Evolutionary conservation across 2,797 vertebrate species (phyloP).

Genomic region (Catharus ustulatus): DNA sequence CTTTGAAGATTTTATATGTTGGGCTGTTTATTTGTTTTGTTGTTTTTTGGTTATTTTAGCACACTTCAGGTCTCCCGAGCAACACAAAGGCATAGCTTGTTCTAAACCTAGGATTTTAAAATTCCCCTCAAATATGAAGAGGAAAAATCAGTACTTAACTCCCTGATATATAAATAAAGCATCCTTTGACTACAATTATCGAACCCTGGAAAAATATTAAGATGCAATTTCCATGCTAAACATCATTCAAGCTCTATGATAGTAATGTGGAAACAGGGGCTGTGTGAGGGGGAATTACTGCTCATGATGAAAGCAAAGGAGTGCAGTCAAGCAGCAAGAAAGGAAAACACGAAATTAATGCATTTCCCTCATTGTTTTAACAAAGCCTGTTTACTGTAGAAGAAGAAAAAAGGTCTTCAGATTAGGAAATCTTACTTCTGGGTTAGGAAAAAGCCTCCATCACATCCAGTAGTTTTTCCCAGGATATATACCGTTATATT

Average conservation of each 20-base stretch:
- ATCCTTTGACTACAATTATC: constrained; percentile 12
- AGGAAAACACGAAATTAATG: neutral
- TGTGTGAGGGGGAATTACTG: neutral
- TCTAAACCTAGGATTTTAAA: neutral
- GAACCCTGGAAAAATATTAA: neutral
- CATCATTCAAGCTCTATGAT: neutral
- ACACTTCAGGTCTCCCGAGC: neutral
- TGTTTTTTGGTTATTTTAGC: neutral
- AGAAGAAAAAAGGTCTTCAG: neutral
- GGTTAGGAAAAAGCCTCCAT: neutral
- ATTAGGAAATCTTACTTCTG: neutral
- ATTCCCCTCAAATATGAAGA: neutral
- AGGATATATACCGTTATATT: neutral
- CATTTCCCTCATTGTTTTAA: neutral
- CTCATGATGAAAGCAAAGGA: neutral
- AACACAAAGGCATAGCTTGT: constrained; percentile 34
- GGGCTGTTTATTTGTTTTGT: no score
- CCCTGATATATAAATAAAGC: neutral
- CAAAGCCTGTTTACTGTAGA: neutral
- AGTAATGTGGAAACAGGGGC: neutral
- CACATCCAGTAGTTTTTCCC: neutral
- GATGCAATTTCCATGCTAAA: neutral
- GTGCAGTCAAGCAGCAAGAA: neutral
- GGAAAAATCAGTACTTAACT: neutral
- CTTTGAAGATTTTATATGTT: neutral